Conservation (phyloP, 2,113 vertebrate species). For the Esox niger region DNA sequence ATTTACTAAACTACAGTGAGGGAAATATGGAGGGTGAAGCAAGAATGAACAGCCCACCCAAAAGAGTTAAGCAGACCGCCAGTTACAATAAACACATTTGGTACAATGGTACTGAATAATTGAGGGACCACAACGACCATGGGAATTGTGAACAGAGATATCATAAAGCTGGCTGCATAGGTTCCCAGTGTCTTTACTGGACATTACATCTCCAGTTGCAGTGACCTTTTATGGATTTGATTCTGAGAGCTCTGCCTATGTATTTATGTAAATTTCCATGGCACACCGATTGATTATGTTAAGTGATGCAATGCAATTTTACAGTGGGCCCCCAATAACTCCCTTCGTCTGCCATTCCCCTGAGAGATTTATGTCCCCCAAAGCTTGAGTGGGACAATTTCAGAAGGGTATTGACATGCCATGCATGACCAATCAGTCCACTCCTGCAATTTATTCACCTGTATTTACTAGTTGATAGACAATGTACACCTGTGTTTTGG, state of each 20-base stretch:
- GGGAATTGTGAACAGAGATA: too few relatives aligned
- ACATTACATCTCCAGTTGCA: too few relatives aligned
- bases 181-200: too few relatives aligned
- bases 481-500: too few relatives aligned
- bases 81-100: slow-evolving; percentile 22
- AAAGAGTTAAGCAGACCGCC: slow-evolving; percentile 8
- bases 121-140: slow-evolving; percentile 13
- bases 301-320: slow-evolving; percentile 72
- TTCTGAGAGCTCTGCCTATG: slow-evolving; percentile 53
- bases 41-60: slow-evolving; percentile 14
- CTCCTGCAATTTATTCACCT: not conserved
- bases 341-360: slow-evolving; percentile 48
- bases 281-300: slow-evolving; percentile 76
- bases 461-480: too few relatives aligned
- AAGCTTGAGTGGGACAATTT: slow-evolving; percentile 56
- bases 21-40: not conserved
- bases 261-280: slow-evolving; percentile 70
- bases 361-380: slow-evolving; percentile 64
- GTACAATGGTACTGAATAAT: slow-evolving; percentile 23
- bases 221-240: slow-evolving; percentile 51
- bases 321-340: slow-evolving; percentile 64
- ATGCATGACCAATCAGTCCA: slow-evolving; percentile 50
- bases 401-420: slow-evolving; percentile 62
- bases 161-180: too few relatives aligned
- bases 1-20: not conserved